Percentiles rank a stretch among this genome's conserved stretches.
Conservation (phyloP, 2,113 vertebrate genomes). For the Chloroceryle aenea region DNA sequence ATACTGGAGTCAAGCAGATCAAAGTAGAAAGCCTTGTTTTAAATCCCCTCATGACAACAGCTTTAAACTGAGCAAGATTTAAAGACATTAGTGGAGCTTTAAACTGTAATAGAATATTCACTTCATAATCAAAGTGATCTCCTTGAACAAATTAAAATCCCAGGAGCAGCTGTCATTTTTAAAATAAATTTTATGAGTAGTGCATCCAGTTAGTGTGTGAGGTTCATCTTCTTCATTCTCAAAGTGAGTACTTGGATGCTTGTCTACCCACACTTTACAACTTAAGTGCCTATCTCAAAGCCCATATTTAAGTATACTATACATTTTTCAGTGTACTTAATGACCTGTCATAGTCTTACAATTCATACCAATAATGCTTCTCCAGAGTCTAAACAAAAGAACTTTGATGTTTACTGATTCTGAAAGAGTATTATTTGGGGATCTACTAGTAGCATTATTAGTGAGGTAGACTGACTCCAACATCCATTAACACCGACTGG, state of each 20-base stretch:
- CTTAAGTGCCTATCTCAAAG: neutral
- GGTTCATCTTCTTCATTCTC: neutral
- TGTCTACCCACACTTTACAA: neutral
- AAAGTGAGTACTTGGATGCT: neutral
- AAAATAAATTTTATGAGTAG: slow-evolving; percentile 34
- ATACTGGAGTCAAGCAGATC: neutral
- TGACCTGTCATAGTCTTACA: neutral
- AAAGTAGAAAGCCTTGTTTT: neutral
- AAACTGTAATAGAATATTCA: slow-evolving; percentile 47
- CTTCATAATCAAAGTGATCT: slow-evolving; percentile 27
- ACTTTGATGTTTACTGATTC: neutral
- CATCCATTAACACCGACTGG: neutral
- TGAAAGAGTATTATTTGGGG: neutral
- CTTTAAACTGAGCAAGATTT: slow-evolving; percentile 12
- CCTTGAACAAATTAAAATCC: slow-evolving; percentile 40
- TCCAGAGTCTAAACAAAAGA: neutral
- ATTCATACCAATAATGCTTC: neutral
- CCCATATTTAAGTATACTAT: neutral
- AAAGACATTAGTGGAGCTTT: slow-evolving; percentile 19
- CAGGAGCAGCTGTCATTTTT: slow-evolving; percentile 42
- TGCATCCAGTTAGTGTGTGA: neutral
- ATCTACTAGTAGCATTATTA: neutral
- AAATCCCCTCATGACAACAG: neutral
- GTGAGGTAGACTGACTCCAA: neutral
- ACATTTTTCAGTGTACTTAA: neutral